These are phyloP conservation scores for Drosophila mauritiana DNA, from an alignment of 1,140 invertebrate genomes.

Conservation along the genomic window DNA sequence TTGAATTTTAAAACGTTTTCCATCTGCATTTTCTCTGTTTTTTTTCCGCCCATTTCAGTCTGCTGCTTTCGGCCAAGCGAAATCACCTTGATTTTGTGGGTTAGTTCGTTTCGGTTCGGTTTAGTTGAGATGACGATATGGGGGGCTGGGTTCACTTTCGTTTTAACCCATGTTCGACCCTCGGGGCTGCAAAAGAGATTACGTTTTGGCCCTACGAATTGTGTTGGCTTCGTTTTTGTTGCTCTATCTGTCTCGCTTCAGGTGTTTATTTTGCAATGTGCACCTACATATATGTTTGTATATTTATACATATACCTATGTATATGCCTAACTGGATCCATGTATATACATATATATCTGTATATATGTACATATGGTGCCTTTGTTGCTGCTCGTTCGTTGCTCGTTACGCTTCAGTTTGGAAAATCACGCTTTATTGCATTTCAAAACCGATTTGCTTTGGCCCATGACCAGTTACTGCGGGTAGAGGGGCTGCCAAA, in stretches of 20 bases:
- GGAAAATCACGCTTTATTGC: slow-evolving; percentile 66
- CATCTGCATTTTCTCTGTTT: neutral
- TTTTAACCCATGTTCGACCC: slow-evolving; percentile 10
- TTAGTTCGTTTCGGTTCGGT: slow-evolving; percentile 14
- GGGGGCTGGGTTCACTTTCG: slow-evolving; percentile 31
- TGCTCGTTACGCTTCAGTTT: slow-evolving; percentile 54
- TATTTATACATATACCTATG: neutral
- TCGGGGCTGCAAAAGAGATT: slow-evolving; percentile 17
- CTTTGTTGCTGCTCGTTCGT: slow-evolving; percentile 38
- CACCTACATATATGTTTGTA: neutral
- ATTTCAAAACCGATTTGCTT: slow-evolving; percentile 56
- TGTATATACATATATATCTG: neutral
- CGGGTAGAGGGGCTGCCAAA: neutral
- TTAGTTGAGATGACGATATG: slow-evolving; percentile 8
- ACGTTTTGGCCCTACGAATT: slow-evolving; percentile 21
- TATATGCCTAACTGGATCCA: slow-evolving; percentile 6
- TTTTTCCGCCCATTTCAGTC: slow-evolving; percentile 3
- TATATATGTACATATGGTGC: slow-evolving; percentile 1
- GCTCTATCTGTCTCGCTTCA: slow-evolving; percentile 39
- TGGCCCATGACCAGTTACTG: slow-evolving; percentile 40
- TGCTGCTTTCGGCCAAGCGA: slow-evolving; percentile 23
- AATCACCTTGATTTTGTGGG: slow-evolving; percentile 44
- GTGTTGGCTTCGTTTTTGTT: slow-evolving; percentile 3
- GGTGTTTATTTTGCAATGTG: slow-evolving; percentile 46
- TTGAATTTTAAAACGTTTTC: neutral